These are phyloP conservation scores for Agrenia bidenticulata DNA, from an alignment of 2,888 invertebrate species.

Conservation along the genomic window DNA sequence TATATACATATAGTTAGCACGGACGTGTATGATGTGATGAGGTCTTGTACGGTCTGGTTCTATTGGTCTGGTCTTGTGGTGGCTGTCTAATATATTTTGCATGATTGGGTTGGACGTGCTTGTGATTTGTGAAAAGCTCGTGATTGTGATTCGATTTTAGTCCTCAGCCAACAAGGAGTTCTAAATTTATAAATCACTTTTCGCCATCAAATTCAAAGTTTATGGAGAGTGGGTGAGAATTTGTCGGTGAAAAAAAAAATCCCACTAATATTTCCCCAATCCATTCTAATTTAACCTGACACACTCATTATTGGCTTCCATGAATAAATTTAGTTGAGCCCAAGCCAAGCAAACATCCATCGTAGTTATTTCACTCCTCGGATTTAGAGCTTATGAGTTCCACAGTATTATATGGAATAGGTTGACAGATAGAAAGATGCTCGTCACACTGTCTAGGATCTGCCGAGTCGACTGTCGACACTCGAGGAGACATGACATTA, in stretches of 20 bases:
- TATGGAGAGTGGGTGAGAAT: too few relatives aligned
- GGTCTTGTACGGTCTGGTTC: not conserved
- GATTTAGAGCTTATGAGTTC: not conserved
- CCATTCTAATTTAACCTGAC: constrained; percentile 18
- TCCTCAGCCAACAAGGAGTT: not conserved
- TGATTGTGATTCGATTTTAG: constrained; percentile 14
- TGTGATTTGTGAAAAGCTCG: not conserved
- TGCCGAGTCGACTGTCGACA: too few relatives aligned
- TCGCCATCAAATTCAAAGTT: too few relatives aligned
- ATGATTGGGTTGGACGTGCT: not conserved
- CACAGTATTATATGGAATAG: not conserved
- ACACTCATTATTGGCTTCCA: constrained; percentile 21
- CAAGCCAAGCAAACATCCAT: constrained; percentile 1
- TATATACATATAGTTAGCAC: too few relatives aligned
- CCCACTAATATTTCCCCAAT: not conserved
- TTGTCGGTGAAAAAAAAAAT: too few relatives aligned
- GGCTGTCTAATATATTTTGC: constrained; percentile 12
- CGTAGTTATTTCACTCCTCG: not conserved
- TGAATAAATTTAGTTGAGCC: constrained; percentile 13
- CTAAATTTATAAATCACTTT: too few relatives aligned
- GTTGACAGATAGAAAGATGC: not conserved
- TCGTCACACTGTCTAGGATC: too few relatives aligned
- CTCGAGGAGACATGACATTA: too few relatives aligned
- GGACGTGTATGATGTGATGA: not conserved
- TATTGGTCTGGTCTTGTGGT: constrained; percentile 1